A percentile compares a stretch with the other conserved stretches of the same genome.
phyloP scores from a whole-genome alignment of 2,888 invertebrate genomes.

The Syritta pipiens region DNA sequence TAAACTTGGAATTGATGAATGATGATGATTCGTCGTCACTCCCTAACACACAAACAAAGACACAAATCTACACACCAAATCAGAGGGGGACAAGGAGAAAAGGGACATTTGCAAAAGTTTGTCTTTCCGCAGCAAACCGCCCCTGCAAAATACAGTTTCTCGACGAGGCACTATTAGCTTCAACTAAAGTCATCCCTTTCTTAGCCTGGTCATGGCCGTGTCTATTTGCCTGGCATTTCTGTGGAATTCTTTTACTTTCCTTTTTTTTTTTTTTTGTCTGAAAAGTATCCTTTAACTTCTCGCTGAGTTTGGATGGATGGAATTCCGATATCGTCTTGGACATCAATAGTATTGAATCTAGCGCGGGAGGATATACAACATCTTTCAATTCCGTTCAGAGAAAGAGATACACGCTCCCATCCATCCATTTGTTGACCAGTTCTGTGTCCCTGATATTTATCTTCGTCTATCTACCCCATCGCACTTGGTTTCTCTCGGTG shows the following conservation, averaged over 20 bases:
- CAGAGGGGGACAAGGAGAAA: not conserved
- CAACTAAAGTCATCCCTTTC: constrained; percentile 14
- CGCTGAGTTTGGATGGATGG: constrained; percentile 39
- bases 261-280: constrained; percentile 2
- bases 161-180: constrained; percentile 36
- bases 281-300: constrained; percentile 40
- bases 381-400: constrained; percentile 47
- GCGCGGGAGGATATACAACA: constrained; percentile 7
- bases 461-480: constrained; percentile 50
- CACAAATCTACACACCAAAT: not conserved
- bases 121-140: constrained; percentile 18
- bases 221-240: constrained; percentile 11
- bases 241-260: no score
- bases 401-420: constrained; percentile 13
- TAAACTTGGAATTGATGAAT: constrained; percentile 68
- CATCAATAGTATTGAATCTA: no score
- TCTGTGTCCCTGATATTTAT: constrained; percentile 55
- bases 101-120: constrained; percentile 28
- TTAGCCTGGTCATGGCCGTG: not conserved
- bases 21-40: constrained; percentile 52
- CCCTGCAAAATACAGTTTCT: not conserved
- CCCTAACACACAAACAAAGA: not conserved
- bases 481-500: constrained; percentile 15
- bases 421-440: constrained; percentile 47
- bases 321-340: constrained; percentile 43